A percentile compares a stretch with the other conserved stretches of the same genome.
Evolutionary conservation across 2,797 vertebrate genomes (phyloP).

Genomic region (Sitta carolinensis): DNA sequence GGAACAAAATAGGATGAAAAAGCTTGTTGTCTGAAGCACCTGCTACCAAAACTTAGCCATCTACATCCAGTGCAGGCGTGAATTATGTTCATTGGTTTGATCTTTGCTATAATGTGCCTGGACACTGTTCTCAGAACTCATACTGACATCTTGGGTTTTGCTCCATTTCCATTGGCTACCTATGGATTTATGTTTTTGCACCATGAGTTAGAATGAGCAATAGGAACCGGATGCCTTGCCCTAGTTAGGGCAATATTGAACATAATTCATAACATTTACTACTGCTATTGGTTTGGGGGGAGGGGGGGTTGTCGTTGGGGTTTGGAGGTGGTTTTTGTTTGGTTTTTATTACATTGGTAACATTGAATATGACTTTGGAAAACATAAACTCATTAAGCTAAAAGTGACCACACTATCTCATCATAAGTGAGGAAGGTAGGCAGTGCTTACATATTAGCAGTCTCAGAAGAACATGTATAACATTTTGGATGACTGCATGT

Average conservation of each 20-base stretch:
- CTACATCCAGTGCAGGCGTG: background rate
- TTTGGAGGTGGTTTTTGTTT: no score
- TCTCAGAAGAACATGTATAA: background rate
- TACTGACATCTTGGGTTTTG: background rate
- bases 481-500: background rate
- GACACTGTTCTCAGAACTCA: background rate
- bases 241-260: background rate
- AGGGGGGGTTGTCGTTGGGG: no score
- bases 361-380: background rate
- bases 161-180: background rate
- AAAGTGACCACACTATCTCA: background rate
- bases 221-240: background rate
- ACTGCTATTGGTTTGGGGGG: no score
- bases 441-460: background rate
- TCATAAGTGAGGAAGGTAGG: background rate
- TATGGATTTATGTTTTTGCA: background rate
- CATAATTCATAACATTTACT: background rate
- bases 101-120: background rate
- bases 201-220: background rate
- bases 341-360: no score
- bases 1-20: background rate
- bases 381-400: background rate
- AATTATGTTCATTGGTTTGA: background rate
- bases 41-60: background rate
- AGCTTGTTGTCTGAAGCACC: background rate